Conservation (phyloP, 2,888 invertebrate species). For the Pyrrhosoma nymphula region DNA sequence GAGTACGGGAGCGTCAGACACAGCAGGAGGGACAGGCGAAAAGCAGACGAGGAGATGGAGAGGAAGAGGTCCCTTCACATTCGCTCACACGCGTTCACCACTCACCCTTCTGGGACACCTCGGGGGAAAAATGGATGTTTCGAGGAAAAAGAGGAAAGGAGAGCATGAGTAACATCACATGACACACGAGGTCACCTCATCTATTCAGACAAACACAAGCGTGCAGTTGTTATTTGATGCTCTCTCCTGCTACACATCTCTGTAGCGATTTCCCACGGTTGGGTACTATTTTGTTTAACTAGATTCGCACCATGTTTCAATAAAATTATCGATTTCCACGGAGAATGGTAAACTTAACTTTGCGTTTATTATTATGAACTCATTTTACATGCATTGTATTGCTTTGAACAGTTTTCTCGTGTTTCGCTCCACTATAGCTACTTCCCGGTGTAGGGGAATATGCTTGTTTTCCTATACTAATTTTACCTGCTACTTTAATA, state of each 20-base stretch:
- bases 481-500: too few relatives aligned
- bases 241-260: neutral
- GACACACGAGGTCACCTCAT: neutral
- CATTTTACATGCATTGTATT: too few relatives aligned
- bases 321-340: too few relatives aligned
- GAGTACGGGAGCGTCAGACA: neutral
- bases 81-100: neutral
- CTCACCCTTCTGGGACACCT: neutral
- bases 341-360: too few relatives aligned
- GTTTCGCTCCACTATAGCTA: too few relatives aligned
- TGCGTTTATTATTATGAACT: too few relatives aligned
- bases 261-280: too few relatives aligned
- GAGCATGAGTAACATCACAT: neutral
- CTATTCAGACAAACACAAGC: neutral
- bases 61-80: neutral
- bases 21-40: neutral
- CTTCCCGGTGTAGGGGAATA: too few relatives aligned
- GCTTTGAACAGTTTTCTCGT: too few relatives aligned
- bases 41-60: neutral
- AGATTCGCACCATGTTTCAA: too few relatives aligned
- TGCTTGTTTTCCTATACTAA: too few relatives aligned
- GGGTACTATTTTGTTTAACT: too few relatives aligned
- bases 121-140: neutral
- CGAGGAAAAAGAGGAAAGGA: neutral
- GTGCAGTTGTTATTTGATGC: neutral